Evolutionary conservation across 2,797 vertebrate species (phyloP).

Genomic region (Peromyscus nudipes): DNA sequence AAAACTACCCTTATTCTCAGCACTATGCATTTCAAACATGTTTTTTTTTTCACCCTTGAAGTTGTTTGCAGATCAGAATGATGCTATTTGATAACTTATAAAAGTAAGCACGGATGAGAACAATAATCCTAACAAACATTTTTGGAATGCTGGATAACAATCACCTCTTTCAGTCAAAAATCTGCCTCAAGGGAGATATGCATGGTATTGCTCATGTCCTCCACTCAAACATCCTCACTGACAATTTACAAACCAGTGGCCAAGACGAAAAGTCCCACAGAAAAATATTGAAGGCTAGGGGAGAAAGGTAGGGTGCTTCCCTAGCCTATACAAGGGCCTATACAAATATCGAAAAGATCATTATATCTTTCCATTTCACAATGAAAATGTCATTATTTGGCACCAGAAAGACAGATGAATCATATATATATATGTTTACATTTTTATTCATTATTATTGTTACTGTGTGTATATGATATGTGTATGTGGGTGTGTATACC

Average conservation of each 20-base stretch:
- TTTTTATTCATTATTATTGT: background rate
- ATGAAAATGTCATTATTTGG: slow-evolving; percentile 57
- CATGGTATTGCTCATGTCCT: background rate
- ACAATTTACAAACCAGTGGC: background rate
- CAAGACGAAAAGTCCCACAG: slow-evolving; percentile 51
- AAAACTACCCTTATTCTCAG: slow-evolving; percentile 40
- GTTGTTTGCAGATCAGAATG: slow-evolving; percentile 51
- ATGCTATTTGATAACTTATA: slow-evolving; percentile 59
- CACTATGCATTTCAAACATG: slow-evolving; percentile 45
- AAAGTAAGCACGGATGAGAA: slow-evolving; percentile 53
- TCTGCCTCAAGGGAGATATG: slow-evolving; percentile 43
- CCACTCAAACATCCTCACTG: background rate
- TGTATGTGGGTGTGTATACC: background rate
- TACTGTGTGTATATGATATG: background rate
- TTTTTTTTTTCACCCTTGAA: background rate
- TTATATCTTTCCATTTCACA: slow-evolving; percentile 13
- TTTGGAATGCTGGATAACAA: slow-evolving; percentile 34
- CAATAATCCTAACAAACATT: slow-evolving; percentile 39
- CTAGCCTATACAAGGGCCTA: background rate
- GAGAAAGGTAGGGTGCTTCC: background rate
- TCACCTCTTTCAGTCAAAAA: slow-evolving; percentile 49
- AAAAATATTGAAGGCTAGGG: slow-evolving; percentile 6
- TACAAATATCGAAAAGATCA: background rate
- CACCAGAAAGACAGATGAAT: slow-evolving; percentile 35
- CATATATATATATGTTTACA: background rate